Percentiles rank a stretch among this genome's conserved stretches.
phyloP scores from a whole-genome alignment of 2,888 invertebrate species.

The Keiferia lycopersicella region DNA sequence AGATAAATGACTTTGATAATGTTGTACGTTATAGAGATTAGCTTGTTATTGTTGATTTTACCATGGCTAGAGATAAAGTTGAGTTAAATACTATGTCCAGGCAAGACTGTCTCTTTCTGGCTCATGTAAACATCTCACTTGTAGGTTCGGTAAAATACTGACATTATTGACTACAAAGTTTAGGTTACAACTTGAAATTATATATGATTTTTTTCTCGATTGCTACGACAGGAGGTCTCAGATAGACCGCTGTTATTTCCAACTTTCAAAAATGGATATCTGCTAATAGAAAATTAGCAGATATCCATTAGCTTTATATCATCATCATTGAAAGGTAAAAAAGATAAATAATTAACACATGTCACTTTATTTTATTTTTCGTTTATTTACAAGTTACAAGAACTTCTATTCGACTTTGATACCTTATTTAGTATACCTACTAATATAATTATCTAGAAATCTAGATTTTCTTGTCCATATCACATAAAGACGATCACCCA shows the following conservation, averaged over 20 bases:
- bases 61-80: not conserved
- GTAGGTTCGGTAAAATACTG: not conserved
- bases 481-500: constrained; percentile 13
- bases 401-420: constrained; percentile 11
- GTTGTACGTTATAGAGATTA: no score
- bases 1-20: no score
- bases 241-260: not conserved
- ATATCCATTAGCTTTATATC: no score
- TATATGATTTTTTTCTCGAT: not conserved
- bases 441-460: constrained; percentile 7
- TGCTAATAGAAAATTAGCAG: no score
- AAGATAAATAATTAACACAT: not conserved
- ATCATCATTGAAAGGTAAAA: no score
- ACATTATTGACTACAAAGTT: no score
- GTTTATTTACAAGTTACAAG: constrained; percentile 35
- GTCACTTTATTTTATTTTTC: constrained; percentile 6
- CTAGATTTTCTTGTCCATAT: constrained; percentile 19
- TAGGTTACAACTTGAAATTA: no score
- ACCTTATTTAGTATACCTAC: constrained; percentile 14
- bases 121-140: not conserved
- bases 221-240: not conserved
- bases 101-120: not conserved
- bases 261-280: not conserved
- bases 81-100: not conserved
- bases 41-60: no score